Conservation (phyloP, 2,797 vertebrate species). For the Setipinna tenuifilis region DNA sequence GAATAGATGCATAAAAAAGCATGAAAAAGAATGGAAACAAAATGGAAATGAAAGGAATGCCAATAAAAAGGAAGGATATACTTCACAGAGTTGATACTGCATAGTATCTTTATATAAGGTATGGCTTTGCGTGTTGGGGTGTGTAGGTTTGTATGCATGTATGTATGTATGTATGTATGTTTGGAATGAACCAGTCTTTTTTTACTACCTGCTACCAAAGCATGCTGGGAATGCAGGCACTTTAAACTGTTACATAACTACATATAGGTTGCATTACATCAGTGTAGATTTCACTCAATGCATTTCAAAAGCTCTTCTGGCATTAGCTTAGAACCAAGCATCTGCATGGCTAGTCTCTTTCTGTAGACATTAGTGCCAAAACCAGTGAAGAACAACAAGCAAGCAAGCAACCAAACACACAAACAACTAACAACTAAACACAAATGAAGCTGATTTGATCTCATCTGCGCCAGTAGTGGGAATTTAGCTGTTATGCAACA, state of each 20-base stretch:
- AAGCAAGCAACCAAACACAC: neutral
- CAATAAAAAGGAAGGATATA: too few species aligned
- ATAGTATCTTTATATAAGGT: neutral
- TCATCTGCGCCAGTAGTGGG: neutral
- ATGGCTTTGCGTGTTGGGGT: neutral
- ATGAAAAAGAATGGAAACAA: too few species aligned
- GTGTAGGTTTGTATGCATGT: constrained; percentile 24
- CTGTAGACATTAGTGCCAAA: neutral
- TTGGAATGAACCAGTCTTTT: neutral
- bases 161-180: neutral
- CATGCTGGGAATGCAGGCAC: too few species aligned
- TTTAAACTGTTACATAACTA: too few species aligned
- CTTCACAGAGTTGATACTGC: too few species aligned
- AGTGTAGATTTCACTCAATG: too few species aligned
- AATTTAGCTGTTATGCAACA: neutral
- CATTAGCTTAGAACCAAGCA: neutral
- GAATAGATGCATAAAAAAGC: too few species aligned
- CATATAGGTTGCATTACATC: too few species aligned
- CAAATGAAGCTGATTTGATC: neutral
- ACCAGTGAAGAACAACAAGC: neutral
- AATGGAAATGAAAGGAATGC: too few species aligned
- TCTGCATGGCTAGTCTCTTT: neutral
- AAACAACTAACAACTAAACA: neutral
- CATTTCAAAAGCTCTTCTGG: neutral
- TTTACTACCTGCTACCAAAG: too few species aligned